These are phyloP conservation scores for Neomicropteryx cornuta DNA, from an alignment of 1,140 invertebrate species.

Conservation along the genomic window DNA sequence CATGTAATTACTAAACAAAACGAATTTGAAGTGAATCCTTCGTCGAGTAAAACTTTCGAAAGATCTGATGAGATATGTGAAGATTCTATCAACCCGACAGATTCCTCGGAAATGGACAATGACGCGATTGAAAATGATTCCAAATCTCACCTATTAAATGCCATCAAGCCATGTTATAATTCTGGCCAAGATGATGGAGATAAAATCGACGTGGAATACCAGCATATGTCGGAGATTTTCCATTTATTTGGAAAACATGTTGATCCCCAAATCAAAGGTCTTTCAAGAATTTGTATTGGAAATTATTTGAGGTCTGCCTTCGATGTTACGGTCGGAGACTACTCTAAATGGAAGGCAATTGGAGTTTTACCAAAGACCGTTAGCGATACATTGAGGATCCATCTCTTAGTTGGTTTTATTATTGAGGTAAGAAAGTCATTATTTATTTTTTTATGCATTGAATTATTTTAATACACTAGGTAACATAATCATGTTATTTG, in stretches of 20 bases:
- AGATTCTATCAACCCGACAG: slow-evolving; percentile 10
- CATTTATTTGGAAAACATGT: slow-evolving; percentile 56
- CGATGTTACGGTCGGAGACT: slow-evolving; percentile 45
- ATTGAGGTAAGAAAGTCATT: slow-evolving; percentile 37
- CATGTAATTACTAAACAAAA: too few relatives aligned
- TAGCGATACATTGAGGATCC: slow-evolving; percentile 29
- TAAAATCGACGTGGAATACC: slow-evolving; percentile 28
- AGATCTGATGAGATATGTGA: slow-evolving; percentile 18
- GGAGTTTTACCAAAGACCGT: slow-evolving; percentile 23
- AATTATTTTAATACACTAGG: too few relatives aligned
- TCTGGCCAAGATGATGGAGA: slow-evolving; percentile 10
- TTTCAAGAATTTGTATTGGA: slow-evolving; percentile 53
- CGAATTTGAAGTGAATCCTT: slow-evolving; percentile 7
- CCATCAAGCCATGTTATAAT: too few relatives aligned
- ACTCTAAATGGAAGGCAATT: slow-evolving; percentile 35
- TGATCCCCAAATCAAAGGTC: slow-evolving; percentile 75
- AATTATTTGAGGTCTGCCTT: slow-evolving; percentile 54
- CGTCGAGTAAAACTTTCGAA: slow-evolving; percentile 15
- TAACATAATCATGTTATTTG: too few relatives aligned
- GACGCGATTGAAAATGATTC: slow-evolving; percentile 8
- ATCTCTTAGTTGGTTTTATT: slow-evolving; percentile 40
- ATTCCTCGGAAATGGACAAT: slow-evolving; percentile 2
- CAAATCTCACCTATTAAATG: too few relatives aligned
- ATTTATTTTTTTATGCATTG: too few relatives aligned
- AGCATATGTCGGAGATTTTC: slow-evolving; percentile 55